Evolutionary conservation across 2,888 invertebrate species (phyloP), one percentile per base, ranked within the genome.

Genomic region (Chrysotoxum bicinctum): DNA sequence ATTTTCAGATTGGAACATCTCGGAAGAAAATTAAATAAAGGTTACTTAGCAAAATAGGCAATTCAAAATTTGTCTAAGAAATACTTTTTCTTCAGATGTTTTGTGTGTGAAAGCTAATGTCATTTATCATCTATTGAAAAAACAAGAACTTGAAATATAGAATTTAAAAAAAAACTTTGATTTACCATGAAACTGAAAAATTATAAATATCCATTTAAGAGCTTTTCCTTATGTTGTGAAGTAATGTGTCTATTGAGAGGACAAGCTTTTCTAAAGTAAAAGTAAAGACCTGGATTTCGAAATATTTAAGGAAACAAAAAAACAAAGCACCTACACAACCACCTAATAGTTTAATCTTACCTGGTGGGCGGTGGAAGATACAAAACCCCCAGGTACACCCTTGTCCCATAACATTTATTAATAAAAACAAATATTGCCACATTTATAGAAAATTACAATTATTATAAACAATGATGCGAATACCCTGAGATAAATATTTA

Each of bases 401-500:
- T 35, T 66, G 37, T 12, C 73, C 70, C 56, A 64, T 64, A 21
- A 78, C 54, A 75, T 43, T 58, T 56, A 58, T 48, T 3, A 26
- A 30, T 45, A 68, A 26, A 9, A 62, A 43, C 19, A 37, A 37
- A 35, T 32, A 54, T 75, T 80, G 81, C 66, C 60, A 81, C 76
- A 85, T 69, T 72, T 75, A 79, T 69, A 69, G 43, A 76, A 80
- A 70, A 75, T 37, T 77, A 77, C 81, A 81, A 58, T 45, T 26
- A 64, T 73, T 40, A 50, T 26, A 26, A 85, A 85, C 81, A 85
- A 77, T 69, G 73, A 85, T 85, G 85, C 85, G 73, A 50, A 73
- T 76, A 85, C 64, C 81, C 85, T 81, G 60, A 85, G 54, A 54
- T 26, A 43, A 74, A 40, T 21, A 50, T 56, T 60, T 14, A 40